These are phyloP conservation scores for Erannis defoliaria DNA, from an alignment of 2,888 invertebrate genomes.

Conservation along the genomic window DNA sequence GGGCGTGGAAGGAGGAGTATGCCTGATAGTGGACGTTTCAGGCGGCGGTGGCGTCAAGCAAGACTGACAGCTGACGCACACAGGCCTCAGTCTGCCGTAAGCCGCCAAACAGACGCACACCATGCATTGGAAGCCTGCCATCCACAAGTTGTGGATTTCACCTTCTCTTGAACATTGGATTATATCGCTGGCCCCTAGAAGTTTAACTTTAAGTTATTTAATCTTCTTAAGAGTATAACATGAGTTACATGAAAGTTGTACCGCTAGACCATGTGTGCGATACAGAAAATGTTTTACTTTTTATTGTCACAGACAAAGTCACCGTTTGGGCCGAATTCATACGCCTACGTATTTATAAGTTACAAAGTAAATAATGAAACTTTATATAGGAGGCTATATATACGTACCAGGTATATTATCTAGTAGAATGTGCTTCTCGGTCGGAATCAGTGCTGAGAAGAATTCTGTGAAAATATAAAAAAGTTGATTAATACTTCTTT, in stretches of 20 bases:
- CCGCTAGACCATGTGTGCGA: too few species aligned
- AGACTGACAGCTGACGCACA: constrained; percentile 64
- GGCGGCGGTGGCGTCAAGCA: constrained; percentile 49
- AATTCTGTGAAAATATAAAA: too few species aligned
- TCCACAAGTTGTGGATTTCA: constrained; percentile 65
- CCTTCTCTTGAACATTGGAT: constrained; percentile 59
- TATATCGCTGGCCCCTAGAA: constrained; percentile 57
- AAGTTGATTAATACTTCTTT: too few species aligned
- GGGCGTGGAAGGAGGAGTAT: constrained; percentile 1
- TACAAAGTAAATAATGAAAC: background rate
- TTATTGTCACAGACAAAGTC: too few species aligned
- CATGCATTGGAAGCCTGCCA: constrained; percentile 56
- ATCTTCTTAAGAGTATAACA: background rate
- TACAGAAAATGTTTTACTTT: too few species aligned
- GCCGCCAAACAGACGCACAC: constrained; percentile 68
- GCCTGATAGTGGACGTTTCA: constrained; percentile 6
- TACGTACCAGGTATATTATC: constrained; percentile 59
- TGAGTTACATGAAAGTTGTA: too few species aligned
- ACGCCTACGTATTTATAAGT: background rate
- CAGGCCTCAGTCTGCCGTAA: constrained; percentile 53
- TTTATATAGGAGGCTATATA: background rate
- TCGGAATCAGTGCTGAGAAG: constrained; percentile 55
- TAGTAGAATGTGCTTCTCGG: constrained; percentile 57
- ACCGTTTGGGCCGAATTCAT: too few species aligned
- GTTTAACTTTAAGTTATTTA: background rate